Base-by-base conservation (phyloP, 2,888 invertebrate genomes). In the Leptopilina myrica region DNA sequence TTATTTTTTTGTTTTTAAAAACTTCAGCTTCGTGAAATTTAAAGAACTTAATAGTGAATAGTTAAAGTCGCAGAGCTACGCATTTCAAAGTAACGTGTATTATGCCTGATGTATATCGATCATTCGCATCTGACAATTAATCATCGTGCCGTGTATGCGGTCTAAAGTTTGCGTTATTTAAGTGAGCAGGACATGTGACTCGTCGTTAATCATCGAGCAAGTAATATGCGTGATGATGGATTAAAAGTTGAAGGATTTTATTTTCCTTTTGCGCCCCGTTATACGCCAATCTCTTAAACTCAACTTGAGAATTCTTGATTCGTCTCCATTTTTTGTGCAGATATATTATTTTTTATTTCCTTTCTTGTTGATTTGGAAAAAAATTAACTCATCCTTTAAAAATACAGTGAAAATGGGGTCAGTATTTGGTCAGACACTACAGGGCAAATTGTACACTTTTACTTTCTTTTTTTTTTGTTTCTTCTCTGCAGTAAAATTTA, bases 21-120 rank as follows among this genome's bases (percentile, higher is more conserved):
- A n/a, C n/a, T n/a, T n/a, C n/a, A n/a, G n/a, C n/a, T n/a, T n/a
- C n/a, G n/a, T n/a, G n/a, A n/a, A n/a, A n/a, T n/a, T n/a, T n/a
- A n/a, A n/a, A n/a, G n/a, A n/a, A n/a, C n/a, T n/a, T n/a, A n/a
- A n/a, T n/a, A n/a, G n/a, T n/a, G n/a, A n/a, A n/a, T n/a, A 33
- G 73, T 73, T 73, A 73, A 73, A 73, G 56, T 53, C 73, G n/a
- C 73, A 56, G 73, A 73, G 56, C 33, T 33, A 73, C 73, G n/a
- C 33, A 56, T 69, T 69, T 56, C 53, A 73, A n/a, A 49, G 56
- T 26, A 33, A 56, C 33, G 9, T 53, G 11, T 49, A 49, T 73
- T 56, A 73, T 73, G 53, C 33, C 56, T 73, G 56, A 73, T 73
- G 73, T 73, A 53, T 33, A 73, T 73, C 56, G 73, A 73, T 73